Evolutionary conservation across 2,797 vertebrate genomes (phyloP).

Genomic region (Loris lydekkerianus): DNA sequence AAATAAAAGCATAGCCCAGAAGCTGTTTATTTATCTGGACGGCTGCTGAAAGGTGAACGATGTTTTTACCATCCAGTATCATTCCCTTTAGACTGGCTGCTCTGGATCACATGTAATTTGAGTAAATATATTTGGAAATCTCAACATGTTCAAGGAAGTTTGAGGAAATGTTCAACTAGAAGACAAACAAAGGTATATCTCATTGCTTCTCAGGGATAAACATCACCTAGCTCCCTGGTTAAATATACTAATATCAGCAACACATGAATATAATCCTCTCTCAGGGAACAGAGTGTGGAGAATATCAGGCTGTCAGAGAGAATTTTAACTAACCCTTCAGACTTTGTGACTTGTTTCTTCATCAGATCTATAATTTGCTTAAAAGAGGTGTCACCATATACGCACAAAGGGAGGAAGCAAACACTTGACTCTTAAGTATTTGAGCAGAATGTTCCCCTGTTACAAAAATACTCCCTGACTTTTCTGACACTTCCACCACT

Average conservation of each 20-base stretch:
- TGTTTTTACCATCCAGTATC: background rate
- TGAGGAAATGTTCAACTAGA: slow-evolving; percentile 77
- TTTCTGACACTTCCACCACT: background rate
- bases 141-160: slow-evolving; percentile 79
- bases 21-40: background rate
- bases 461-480: slow-evolving; percentile 21
- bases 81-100: slow-evolving; percentile 70
- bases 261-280: background rate
- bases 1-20: slow-evolving; percentile 17
- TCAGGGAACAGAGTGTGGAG: background rate
- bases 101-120: slow-evolving; percentile 76
- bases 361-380: background rate
- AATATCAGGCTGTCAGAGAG: background rate
- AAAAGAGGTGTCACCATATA: background rate
- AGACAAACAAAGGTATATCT: slow-evolving; percentile 76
- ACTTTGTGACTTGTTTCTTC: background rate
- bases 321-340: background rate
- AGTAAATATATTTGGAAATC: slow-evolving; percentile 79
- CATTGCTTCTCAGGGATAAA: slow-evolving; percentile 12
- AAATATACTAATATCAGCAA: background rate
- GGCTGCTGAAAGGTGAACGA: background rate
- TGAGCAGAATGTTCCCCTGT: background rate
- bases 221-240: background rate
- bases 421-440: background rate
- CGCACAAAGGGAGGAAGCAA: background rate